Percentiles rank a stretch among this genome's conserved stretches.
Evolutionary conservation across 2,888 invertebrate species (phyloP).

Genomic region (Eurytoma adleriae): DNA sequence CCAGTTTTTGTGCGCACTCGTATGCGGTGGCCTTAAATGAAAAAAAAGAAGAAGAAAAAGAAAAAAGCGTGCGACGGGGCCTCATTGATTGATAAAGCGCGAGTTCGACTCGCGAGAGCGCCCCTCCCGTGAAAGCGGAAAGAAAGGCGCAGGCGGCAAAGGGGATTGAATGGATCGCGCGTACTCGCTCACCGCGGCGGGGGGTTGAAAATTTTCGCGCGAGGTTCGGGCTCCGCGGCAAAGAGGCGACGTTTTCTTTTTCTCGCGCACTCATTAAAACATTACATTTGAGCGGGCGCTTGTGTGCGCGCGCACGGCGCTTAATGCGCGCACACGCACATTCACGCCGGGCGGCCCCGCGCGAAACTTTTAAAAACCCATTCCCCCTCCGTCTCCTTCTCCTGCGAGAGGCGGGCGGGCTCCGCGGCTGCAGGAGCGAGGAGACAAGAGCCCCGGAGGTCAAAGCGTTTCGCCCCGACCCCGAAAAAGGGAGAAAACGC

Average conservation of each 20-base stretch:
- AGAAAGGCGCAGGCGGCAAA: conserved; percentile 19
- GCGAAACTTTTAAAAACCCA: conserved; percentile 31
- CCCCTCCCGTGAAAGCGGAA: not conserved
- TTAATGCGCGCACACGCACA: conserved; percentile 6
- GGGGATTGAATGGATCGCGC: not conserved
- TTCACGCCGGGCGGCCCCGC: not conserved
- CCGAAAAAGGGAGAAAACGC: not conserved
- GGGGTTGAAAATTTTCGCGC: not conserved
- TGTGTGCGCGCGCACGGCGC: not conserved
- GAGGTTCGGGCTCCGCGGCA: not conserved
- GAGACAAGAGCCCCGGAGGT: conserved; percentile 42
- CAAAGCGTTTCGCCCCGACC: conserved; percentile 38
- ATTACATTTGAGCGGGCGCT: conserved; percentile 42
- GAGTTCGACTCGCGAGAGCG: conserved; percentile 20
- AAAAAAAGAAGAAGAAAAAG: not conserved
- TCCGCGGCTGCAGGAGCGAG: not conserved
- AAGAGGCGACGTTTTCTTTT: conserved; percentile 3
- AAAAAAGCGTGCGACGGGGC: not conserved
- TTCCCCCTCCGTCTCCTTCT: not conserved
- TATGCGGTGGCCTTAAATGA: not conserved
- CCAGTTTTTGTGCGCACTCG: too few relatives aligned
- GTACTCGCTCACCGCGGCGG: not conserved
- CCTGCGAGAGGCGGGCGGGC: conserved; percentile 4
- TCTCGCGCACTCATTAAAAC: conserved; percentile 46
- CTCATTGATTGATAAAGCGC: conserved; percentile 26